phyloP scores from a whole-genome alignment of 2,888 invertebrate species.

The Plagodis dolabraria region DNA sequence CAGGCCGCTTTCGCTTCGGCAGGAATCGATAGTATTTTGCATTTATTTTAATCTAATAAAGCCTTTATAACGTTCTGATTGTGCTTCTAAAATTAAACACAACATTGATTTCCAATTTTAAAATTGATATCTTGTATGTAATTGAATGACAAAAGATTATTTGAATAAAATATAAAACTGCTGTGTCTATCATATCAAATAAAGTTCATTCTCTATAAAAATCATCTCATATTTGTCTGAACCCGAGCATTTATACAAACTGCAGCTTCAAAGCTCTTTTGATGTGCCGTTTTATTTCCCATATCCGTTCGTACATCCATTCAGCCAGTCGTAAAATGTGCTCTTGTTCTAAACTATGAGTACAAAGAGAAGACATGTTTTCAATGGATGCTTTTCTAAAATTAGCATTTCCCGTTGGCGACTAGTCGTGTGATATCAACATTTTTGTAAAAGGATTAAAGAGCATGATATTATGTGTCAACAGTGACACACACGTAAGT shows the following conservation, averaged over 20 bases:
- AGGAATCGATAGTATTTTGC: no score
- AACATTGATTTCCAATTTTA: no score
- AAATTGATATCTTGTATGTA: no score
- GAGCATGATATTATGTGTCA: no score
- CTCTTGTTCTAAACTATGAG: conserved; percentile 30
- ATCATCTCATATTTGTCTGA: not conserved
- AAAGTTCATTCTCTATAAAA: not conserved
- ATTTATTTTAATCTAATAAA: no score
- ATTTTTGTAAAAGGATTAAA: no score
- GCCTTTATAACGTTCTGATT: no score
- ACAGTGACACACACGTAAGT: no score
- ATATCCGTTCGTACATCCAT: conserved; percentile 15
- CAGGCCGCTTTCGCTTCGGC: no score
- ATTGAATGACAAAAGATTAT: no score
- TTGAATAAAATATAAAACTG: no score
- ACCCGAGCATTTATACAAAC: not conserved
- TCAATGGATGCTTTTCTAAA: conserved; percentile 41
- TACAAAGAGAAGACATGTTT: conserved; percentile 28
- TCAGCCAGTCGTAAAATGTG: conserved; percentile 16
- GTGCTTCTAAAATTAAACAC: no score
- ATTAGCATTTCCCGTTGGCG: conserved; percentile 42
- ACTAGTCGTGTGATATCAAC: not conserved
- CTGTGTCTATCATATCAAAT: not conserved
- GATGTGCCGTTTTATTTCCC: conserved; percentile 18
- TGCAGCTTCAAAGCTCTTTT: conserved; percentile 20